phyloP scores from a whole-genome alignment of 2,113 vertebrate species.

The Columba livia region DNA sequence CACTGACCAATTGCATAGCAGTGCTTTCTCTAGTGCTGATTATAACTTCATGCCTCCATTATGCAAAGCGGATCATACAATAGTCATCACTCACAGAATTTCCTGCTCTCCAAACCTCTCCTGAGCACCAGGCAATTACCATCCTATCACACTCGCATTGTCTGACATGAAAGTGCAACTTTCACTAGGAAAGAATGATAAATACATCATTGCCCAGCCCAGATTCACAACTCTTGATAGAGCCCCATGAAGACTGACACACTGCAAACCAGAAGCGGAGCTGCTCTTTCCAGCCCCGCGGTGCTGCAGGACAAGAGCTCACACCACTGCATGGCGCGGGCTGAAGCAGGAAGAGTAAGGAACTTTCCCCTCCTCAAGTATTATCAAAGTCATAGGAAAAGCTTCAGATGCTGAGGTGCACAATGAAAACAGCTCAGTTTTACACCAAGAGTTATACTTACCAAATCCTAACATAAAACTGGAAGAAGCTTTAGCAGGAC shows the following conservation, averaged over 20 bases:
- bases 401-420: not conserved
- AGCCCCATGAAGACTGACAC: not conserved
- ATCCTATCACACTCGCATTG: not conserved
- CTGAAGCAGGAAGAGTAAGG: not conserved
- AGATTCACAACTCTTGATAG: not conserved
- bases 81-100: not conserved
- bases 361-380: not conserved
- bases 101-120: not conserved
- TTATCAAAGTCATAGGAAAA: not conserved
- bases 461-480: not conserved
- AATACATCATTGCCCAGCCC: not conserved
- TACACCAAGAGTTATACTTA: not conserved
- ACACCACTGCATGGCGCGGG: accelerated
- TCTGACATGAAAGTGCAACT: not conserved
- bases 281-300: not conserved
- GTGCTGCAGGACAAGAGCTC: not conserved
- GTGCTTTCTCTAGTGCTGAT: not conserved
- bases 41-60: not conserved
- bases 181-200: not conserved
- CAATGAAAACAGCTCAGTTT: not conserved
- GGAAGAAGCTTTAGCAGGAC: not conserved
- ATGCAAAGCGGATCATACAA: not conserved
- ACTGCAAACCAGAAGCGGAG: not conserved
- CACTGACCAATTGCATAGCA: not conserved
- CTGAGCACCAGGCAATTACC: not conserved